These are phyloP conservation scores for Pherbina coryleti DNA, from an alignment of 2,888 invertebrate species.

Conservation along the genomic window DNA sequence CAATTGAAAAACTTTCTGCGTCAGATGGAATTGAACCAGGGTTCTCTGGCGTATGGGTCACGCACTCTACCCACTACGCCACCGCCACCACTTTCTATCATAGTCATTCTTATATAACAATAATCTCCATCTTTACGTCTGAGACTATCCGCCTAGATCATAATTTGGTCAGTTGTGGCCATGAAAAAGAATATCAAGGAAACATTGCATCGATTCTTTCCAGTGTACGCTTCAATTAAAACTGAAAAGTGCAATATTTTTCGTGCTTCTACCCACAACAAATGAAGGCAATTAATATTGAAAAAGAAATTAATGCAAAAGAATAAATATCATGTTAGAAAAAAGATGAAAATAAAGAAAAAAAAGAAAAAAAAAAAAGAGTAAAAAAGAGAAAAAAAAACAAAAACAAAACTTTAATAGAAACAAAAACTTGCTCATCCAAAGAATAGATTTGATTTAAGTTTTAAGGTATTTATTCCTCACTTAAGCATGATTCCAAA, in stretches of 20 bases:
- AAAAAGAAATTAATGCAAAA: no score
- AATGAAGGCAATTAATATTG: no score
- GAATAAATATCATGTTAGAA: background rate
- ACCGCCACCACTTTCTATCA: no score
- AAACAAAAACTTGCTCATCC: conserved; percentile 14
- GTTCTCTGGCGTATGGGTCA: no score
- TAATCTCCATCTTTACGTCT: no score
- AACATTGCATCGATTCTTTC: background rate
- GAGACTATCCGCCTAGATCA: no score
- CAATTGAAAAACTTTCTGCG: no score
- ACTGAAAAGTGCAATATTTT: conserved; percentile 2
- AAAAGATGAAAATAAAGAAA: background rate
- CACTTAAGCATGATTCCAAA: conserved; percentile 68
- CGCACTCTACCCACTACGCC: no score
- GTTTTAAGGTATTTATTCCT: conserved; percentile 38
- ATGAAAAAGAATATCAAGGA: background rate
- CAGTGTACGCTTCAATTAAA: background rate
- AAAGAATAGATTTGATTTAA: conserved; percentile 5
- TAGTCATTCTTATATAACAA: no score
- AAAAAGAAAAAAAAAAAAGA: background rate
- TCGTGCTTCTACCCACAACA: background rate
- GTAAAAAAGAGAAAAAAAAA: background rate
- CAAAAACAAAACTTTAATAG: background rate
- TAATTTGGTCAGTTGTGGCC: no score
- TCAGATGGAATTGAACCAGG: no score